Conservation (phyloP, 2,113 vertebrate species). For the Pyxicephalus adspersus region DNA sequence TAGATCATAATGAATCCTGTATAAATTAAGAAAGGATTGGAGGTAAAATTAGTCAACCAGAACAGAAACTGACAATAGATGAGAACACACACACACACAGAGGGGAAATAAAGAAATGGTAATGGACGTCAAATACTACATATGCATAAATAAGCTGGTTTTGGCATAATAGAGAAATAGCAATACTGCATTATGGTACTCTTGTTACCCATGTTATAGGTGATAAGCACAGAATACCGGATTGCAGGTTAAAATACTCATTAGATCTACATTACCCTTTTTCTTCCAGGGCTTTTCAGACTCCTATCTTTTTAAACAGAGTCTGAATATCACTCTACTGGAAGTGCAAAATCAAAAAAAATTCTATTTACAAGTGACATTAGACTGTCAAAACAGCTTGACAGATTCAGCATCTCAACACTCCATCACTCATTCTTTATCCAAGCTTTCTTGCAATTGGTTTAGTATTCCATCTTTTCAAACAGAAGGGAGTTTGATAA, state of each 20-base stretch:
- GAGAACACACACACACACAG: background rate
- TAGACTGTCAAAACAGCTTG: constrained; percentile 55
- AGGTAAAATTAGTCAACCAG: background rate
- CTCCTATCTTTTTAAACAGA: background rate
- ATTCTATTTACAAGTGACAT: constrained; percentile 56
- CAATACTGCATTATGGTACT: constrained; percentile 73
- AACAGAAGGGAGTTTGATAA: constrained; percentile 68
- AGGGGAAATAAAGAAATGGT: constrained; percentile 62
- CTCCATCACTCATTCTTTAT: constrained; percentile 71
- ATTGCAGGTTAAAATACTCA: constrained; percentile 64
- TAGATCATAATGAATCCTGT: background rate
- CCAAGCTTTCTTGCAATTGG: constrained; percentile 76
- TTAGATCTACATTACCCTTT: constrained; percentile 53
- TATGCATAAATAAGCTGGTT: constrained; percentile 63
- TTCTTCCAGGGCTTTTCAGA: constrained; percentile 8
- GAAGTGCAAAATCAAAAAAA: constrained; percentile 55
- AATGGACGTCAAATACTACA: constrained; percentile 67
- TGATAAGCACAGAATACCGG: constrained; percentile 56
- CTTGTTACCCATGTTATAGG: constrained; percentile 64
- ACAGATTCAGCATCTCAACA: constrained; percentile 58
- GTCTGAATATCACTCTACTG: constrained; percentile 50
- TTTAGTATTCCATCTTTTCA: constrained; percentile 72
- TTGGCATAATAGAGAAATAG: constrained; percentile 73
- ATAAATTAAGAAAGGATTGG: constrained; percentile 25
- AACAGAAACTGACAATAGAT: background rate